Percentiles rank a stretch among this genome's conserved stretches.
These are phyloP conservation scores for Brachyopa scutellaris DNA, from an alignment of 2,888 invertebrate genomes.

Conservation along the genomic window DNA sequence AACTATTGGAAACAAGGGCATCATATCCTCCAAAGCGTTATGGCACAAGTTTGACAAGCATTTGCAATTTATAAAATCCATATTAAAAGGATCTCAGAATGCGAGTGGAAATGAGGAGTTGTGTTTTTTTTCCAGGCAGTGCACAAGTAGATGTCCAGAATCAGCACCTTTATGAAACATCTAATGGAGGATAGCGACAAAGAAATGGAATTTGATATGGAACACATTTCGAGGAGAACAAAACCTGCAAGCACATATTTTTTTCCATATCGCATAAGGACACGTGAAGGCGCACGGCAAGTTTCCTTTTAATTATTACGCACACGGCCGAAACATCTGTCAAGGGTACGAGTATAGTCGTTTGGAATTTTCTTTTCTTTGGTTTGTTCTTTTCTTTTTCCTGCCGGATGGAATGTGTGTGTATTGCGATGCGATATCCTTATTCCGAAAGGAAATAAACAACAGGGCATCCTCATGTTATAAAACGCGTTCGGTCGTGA, in stretches of 20 bases:
- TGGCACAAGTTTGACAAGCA: too few species aligned
- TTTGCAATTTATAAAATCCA: too few species aligned
- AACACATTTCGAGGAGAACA: constrained; percentile 34
- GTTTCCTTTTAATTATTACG: constrained; percentile 46
- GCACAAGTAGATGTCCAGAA: constrained; percentile 1
- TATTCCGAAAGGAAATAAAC: constrained; percentile 27
- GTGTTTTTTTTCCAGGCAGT: background rate
- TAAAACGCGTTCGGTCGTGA: constrained; percentile 37
- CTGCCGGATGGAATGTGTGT: constrained; percentile 38
- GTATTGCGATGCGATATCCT: constrained; percentile 29
- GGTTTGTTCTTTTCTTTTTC: constrained; percentile 33
- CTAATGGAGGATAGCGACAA: background rate
- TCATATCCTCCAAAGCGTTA: too few species aligned
- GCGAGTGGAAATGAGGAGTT: background rate
- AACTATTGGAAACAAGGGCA: too few species aligned
- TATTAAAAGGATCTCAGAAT: background rate
- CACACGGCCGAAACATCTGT: constrained; percentile 59
- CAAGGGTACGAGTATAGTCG: constrained; percentile 19
- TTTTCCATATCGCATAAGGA: constrained; percentile 2
- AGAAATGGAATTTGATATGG: constrained; percentile 56
- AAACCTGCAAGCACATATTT: constrained; percentile 19
- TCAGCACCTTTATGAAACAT: constrained; percentile 1
- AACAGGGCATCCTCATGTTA: background rate
- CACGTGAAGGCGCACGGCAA: constrained; percentile 34
- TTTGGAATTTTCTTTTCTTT: constrained; percentile 39